phyloP scores from a whole-genome alignment of 2,888 invertebrate genomes.

The Stegana nigrithorax region DNA sequence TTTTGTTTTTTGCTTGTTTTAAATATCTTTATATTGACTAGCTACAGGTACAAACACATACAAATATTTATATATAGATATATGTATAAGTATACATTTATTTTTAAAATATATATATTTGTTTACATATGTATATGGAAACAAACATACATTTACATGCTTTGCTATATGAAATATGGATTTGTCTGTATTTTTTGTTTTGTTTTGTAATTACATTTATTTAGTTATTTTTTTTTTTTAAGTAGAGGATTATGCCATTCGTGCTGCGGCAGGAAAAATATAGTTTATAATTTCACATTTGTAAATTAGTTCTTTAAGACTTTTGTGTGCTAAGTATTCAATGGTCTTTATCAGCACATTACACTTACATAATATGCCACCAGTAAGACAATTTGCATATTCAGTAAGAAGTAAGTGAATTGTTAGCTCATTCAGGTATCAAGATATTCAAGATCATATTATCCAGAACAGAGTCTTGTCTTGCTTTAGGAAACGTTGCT shows the following conservation, averaged over 20 bases:
- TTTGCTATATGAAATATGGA: too few relatives aligned
- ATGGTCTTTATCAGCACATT: too few relatives aligned
- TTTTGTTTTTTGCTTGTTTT: conserved; percentile 14
- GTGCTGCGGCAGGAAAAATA: conserved; percentile 1
- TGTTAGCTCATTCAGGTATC: too few relatives aligned
- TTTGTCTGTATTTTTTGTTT: conserved; percentile 18
- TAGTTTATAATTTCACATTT: too few relatives aligned
- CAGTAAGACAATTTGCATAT: too few relatives aligned
- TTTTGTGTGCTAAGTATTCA: too few relatives aligned
- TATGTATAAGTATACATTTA: conserved; percentile 32
- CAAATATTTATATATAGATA: conserved; percentile 41
- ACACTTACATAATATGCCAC: too few relatives aligned
- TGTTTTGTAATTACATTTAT: background rate
- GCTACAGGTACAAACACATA: conserved; percentile 60
- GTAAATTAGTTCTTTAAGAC: too few relatives aligned
- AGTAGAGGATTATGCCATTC: background rate
- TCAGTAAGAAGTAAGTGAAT: too few relatives aligned
- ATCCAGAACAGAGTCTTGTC: too few relatives aligned
- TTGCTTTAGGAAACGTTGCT: too few relatives aligned
- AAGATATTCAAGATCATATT: too few relatives aligned
- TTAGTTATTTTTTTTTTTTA: conserved; percentile 1
- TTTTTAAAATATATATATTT: conserved; percentile 21
- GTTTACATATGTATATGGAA: conserved; percentile 22
- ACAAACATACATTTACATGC: conserved; percentile 38
- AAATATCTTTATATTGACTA: conserved; percentile 36